phyloP scores from a whole-genome alignment of 2,797 vertebrate genomes.

The Tragelaphus oryx region DNA sequence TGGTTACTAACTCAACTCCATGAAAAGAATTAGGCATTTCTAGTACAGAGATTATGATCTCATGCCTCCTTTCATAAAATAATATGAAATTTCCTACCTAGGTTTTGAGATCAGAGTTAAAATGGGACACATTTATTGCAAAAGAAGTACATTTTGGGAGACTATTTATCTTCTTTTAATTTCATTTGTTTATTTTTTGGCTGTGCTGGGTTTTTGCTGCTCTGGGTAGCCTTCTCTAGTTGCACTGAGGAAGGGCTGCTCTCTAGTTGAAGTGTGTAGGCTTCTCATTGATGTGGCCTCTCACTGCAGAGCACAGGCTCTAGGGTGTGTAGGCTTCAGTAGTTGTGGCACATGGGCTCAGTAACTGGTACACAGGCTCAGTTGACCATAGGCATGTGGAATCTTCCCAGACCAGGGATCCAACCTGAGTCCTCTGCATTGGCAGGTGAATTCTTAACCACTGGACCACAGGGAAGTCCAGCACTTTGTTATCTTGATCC shows the following conservation, averaged over 20 bases:
- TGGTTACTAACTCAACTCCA: not conserved
- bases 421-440: not conserved
- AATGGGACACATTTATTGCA: not conserved
- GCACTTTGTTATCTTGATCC: not conserved
- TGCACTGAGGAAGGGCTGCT: not conserved
- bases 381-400: not conserved
- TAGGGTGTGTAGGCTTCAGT: not conserved
- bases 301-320: fast-evolving
- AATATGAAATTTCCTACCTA: not conserved
- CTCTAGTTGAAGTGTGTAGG: not conserved
- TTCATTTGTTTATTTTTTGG: not conserved
- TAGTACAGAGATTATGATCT: not conserved
- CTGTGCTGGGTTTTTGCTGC: not conserved
- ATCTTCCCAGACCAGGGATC: not conserved
- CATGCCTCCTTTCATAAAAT: not conserved
- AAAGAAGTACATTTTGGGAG: not conserved
- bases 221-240: not conserved
- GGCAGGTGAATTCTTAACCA: not conserved
- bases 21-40: not conserved
- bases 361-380: not conserved
- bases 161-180: not conserved
- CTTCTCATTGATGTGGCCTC: not conserved
- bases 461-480: not conserved
- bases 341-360: not conserved
- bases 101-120: not conserved